These are phyloP conservation scores for Balaeniceps rex DNA, from an alignment of 2,113 vertebrate genomes.

Conservation along the genomic window DNA sequence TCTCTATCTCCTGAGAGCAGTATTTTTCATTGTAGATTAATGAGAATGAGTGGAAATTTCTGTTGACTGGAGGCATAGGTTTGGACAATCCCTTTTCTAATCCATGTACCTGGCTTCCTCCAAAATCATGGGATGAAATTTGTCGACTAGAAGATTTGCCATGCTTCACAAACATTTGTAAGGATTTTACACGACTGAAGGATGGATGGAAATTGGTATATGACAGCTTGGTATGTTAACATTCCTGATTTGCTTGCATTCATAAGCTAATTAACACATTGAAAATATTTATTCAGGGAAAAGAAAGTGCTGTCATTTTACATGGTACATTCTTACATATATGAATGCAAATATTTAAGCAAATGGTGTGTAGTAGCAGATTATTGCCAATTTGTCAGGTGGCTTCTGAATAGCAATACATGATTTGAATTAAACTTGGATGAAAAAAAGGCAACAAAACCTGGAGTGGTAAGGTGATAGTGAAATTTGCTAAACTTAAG, in stretches of 20 bases:
- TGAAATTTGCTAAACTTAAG: not conserved
- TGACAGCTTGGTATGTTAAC: conserved; percentile 80
- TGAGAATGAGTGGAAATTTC: conserved; percentile 84
- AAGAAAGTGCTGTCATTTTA: not conserved
- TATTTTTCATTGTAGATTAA: conserved; percentile 73
- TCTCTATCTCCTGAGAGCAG: not conserved
- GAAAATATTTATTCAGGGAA: not conserved
- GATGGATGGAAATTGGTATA: conserved; percentile 86
- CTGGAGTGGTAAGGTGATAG: not conserved
- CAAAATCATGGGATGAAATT: conserved; percentile 88
- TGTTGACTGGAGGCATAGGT: conserved; percentile 86
- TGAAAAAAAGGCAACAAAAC: not conserved
- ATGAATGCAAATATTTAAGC: not conserved
- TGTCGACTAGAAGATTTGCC: conserved; percentile 80
- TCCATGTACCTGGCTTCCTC: conserved; percentile 85
- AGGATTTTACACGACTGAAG: conserved; percentile 72
- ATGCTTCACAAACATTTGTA: conserved; percentile 73
- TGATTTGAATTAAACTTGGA: not conserved
- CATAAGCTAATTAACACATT: not conserved
- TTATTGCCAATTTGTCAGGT: not conserved
- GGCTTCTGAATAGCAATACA: not conserved
- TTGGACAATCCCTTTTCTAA: conserved; percentile 84
- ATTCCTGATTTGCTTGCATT: not conserved
- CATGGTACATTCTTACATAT: not conserved
- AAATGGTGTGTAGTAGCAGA: not conserved